Conservation (phyloP, 2,797 vertebrate genomes). For the Myripristis murdjan region DNA sequence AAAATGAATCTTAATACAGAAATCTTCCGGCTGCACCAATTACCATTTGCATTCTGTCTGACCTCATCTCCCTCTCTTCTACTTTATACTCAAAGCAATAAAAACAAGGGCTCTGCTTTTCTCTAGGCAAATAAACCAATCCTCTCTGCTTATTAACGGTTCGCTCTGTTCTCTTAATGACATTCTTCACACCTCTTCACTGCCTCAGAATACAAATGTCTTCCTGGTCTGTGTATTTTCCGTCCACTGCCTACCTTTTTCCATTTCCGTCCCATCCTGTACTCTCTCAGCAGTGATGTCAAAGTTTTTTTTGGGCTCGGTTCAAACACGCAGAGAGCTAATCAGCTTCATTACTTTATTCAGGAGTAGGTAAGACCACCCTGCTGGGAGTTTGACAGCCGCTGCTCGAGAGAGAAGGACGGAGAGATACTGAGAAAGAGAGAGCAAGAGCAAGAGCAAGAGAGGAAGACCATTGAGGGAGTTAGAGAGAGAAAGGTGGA, state of each 20-base stretch:
- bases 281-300: constrained; percentile 11
- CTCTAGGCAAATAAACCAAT: constrained; percentile 10
- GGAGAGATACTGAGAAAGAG: not conserved
- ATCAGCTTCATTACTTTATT: constrained; percentile 36
- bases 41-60: not conserved
- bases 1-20: not conserved
- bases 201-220: too few relatives aligned
- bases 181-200: not conserved
- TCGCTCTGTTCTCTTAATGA: constrained; percentile 20
- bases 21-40: not conserved
- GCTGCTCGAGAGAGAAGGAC: not conserved
- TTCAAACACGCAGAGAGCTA: constrained; percentile 1
- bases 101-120: not conserved
- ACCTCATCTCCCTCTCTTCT: not conserved
- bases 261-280: constrained; percentile 11
- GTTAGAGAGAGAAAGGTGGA: not conserved
- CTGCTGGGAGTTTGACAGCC: constrained; percentile 22
- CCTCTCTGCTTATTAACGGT: constrained; percentile 10
- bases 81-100: not conserved
- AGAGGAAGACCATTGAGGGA: constrained; percentile 1
- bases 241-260: not conserved
- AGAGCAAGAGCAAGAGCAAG: constrained; percentile 7
- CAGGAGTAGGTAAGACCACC: constrained; percentile 20
- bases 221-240: constrained; percentile 19
- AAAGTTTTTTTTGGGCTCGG: constrained; percentile 14